phyloP scores from a whole-genome alignment of 2,888 invertebrate species.

The Tetramorium bicarinatum region DNA sequence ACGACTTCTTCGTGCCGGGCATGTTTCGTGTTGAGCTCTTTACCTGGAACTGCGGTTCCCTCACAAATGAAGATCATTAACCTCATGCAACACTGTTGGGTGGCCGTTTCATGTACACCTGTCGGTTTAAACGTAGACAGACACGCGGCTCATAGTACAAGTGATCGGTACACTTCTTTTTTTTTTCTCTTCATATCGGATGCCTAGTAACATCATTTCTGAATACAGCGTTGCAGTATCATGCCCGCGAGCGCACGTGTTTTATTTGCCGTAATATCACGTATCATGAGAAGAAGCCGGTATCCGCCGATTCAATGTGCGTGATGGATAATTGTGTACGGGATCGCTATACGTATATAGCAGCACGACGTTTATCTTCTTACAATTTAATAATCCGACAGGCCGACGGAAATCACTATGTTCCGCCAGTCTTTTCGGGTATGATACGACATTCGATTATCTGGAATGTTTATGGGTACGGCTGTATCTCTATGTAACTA shows the following conservation, averaged over 20 bases:
- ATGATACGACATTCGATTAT: slow-evolving; percentile 15
- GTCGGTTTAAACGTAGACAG: slow-evolving; percentile 49
- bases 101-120: slow-evolving; percentile 56
- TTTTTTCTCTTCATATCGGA: not conserved
- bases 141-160: slow-evolving; percentile 47
- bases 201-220: slow-evolving; percentile 24
- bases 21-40: slow-evolving; percentile 52
- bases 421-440: not conserved
- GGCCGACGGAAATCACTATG: slow-evolving; percentile 21
- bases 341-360: not conserved
- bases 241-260: slow-evolving; percentile 19
- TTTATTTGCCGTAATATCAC: slow-evolving; percentile 30
- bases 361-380: slow-evolving; percentile 18
- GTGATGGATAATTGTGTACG: slow-evolving; percentile 41
- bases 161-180: slow-evolving; percentile 29
- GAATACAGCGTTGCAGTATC: slow-evolving; percentile 28
- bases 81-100: slow-evolving; percentile 52
- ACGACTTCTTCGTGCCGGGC: slow-evolving; percentile 44
- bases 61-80: slow-evolving; percentile 57
- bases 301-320: slow-evolving; percentile 40
- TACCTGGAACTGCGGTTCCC: slow-evolving; percentile 53
- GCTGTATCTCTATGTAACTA: not conserved
- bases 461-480: not conserved
- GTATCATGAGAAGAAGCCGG: slow-evolving; percentile 32
- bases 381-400: slow-evolving; percentile 47